Evolutionary conservation across 2,888 invertebrate species (phyloP), one percentile per base, ranked within the genome.

Genomic region (Cyclophora punctaria): DNA sequence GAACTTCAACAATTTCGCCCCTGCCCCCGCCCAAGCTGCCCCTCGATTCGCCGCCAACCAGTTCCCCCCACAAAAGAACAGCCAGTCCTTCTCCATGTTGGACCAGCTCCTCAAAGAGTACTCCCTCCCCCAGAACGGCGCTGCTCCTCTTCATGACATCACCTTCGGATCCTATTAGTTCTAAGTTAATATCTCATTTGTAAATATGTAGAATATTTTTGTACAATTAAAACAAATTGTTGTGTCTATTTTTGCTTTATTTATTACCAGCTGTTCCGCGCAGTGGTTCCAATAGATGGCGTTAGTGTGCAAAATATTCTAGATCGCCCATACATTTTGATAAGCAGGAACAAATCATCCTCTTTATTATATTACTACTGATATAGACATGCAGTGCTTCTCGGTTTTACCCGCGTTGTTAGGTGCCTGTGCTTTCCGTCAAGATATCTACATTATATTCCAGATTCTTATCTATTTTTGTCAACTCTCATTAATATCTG

Each of bases 71-170:
- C 73, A 78, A 51, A 66, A 70, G 2, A 66, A 66, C 53, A 59
- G 62, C 41, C 80, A 79, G 48, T 73, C 68, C 45, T 89, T 71
- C 76, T 90, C 80, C 49, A 89, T 95, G 77, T 86, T 96, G 46
- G 96, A 96, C 72, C 94, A 95, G 71, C 90, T 96, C 48, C 92
- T 95, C 47, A 93, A 93, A 71, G 95, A 96, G 66, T 96, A 94
- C 70, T 92, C 94, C 6, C 78, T 96, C 46, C 96, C 95, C 0
- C 90, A 91, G 59, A 90, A 89, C 4, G 92, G 92, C 35, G 89
- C 92, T 5, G 90, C 93, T 0, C 91, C 95, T 0, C 85, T 94
- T 41, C 95, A 95, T 69, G 95, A 96, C 69, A 95, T 96, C 77
- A 92, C 94, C 53, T 96, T 96, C 73, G 95, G 95, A 67, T 93